A percentile compares a stretch with the other conserved stretches of the same genome.
Evolutionary conservation across 2,113 vertebrate genomes (phyloP).

Genomic region (Epinephelus lanceolatus): DNA sequence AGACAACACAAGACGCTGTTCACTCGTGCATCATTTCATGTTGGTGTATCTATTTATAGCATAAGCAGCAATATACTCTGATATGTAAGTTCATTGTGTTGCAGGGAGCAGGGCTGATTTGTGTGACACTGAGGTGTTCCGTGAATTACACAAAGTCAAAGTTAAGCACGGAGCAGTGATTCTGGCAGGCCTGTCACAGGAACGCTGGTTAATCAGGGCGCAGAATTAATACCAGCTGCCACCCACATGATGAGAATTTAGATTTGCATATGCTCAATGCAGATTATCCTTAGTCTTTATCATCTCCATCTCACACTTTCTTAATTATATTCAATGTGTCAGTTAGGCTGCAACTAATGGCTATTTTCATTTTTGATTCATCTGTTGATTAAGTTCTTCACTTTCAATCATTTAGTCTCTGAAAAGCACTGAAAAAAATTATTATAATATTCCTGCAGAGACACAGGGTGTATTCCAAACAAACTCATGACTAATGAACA

Average conservation of each 20-base stretch:
- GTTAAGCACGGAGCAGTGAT: not conserved
- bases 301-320: conserved; percentile 14
- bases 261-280: conserved; percentile 31
- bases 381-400: not conserved
- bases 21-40: not conserved
- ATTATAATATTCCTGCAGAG: not conserved
- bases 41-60: not conserved
- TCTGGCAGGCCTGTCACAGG: not conserved
- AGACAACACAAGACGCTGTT: not conserved
- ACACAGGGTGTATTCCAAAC: not conserved
- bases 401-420: not conserved
- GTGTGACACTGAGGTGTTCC: not conserved
- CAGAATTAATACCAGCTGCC: conserved; percentile 32
- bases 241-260: conserved; percentile 15
- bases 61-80: no score
- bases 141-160: not conserved
- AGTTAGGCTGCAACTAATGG: not conserved
- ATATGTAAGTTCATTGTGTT: not conserved
- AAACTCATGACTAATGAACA: no score
- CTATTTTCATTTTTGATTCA: not conserved
- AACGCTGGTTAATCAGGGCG: conserved; percentile 14
- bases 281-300: conserved; percentile 20
- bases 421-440: not conserved
- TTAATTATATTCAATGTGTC: not conserved
- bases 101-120: not conserved